Evolutionary conservation across 2,113 vertebrate genomes (phyloP).

Genomic region (Phrynocephalus versicolor): DNA sequence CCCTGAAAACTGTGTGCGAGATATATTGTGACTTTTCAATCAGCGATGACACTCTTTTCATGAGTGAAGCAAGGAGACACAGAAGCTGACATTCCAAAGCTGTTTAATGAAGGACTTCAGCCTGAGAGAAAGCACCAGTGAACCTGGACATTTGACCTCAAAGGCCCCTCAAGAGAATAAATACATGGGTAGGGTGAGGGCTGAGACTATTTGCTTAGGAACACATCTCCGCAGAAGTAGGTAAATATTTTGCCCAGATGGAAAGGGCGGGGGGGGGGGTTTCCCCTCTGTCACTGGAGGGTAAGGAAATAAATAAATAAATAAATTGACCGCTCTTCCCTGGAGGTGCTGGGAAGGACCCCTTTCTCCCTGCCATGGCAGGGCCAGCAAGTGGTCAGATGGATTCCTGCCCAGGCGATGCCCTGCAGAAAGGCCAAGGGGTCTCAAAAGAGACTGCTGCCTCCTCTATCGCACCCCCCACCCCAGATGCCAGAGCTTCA

Average conservation of each 20-base stretch:
- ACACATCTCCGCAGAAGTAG: background rate
- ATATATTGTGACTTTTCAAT: slow-evolving; percentile 29
- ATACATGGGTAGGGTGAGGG: background rate
- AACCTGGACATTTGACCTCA: background rate
- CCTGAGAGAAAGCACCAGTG: background rate
- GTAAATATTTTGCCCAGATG: background rate
- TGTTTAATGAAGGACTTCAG: background rate
- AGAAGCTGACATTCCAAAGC: background rate
- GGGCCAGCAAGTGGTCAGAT: too few relatives aligned
- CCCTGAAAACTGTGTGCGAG: slow-evolving; percentile 30
- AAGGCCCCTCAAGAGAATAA: background rate
- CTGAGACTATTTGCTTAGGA: background rate
- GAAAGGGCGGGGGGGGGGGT: too few relatives aligned
- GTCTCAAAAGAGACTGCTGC: too few relatives aligned
- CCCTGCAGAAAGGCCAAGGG: too few relatives aligned
- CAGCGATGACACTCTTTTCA: slow-evolving; percentile 4
- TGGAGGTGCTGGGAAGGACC: too few relatives aligned
- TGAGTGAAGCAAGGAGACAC: slow-evolving; percentile 29
- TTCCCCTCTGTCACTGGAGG: too few relatives aligned
- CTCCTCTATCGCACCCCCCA: too few relatives aligned
- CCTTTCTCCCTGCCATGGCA: too few relatives aligned
- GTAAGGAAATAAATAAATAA: too few relatives aligned
- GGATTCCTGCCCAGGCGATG: too few relatives aligned
- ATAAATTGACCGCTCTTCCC: too few relatives aligned
- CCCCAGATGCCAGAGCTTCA: too few relatives aligned